phyloP scores from a whole-genome alignment of 2,888 invertebrate genomes.

The Eupithecia dodoneata region DNA sequence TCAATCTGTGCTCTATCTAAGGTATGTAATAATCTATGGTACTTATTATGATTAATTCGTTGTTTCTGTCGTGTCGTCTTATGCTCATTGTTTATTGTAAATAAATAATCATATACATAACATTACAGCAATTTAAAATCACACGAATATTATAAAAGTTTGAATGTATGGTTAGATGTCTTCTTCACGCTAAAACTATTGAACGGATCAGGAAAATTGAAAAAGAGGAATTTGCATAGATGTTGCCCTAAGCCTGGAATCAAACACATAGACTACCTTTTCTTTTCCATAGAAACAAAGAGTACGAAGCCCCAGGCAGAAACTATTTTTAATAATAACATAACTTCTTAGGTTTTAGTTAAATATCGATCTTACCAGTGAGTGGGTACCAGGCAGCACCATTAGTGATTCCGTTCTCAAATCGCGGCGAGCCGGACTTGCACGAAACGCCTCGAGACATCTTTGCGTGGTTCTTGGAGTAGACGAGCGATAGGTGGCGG shows the following conservation, averaged over 20 bases:
- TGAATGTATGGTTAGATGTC: no score
- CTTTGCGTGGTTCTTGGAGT: slow-evolving; percentile 94
- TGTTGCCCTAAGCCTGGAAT: no score
- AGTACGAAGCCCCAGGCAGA: no score
- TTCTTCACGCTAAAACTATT: no score
- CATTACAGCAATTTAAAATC: no score
- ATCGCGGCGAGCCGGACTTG: slow-evolving; percentile 88
- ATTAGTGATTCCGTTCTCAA: slow-evolving; percentile 96
- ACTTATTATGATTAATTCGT: background rate
- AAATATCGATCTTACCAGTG: slow-evolving; percentile 81
- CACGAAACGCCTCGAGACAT: slow-evolving; percentile 95
- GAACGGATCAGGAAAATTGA: no score
- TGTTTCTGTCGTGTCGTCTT: background rate
- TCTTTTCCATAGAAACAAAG: no score
- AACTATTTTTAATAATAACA: background rate
- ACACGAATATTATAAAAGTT: no score
- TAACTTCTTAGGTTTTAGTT: background rate
- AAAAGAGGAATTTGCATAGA: no score
- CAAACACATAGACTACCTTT: no score
- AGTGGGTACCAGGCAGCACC: slow-evolving; percentile 97
- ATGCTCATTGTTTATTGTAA: no score
- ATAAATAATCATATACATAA: no score
- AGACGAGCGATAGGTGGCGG: slow-evolving; percentile 91
- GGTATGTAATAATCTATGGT: background rate
- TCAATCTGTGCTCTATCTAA: background rate